Evolutionary conservation across 2,113 vertebrate species (phyloP).

Genomic region (Lepus americanus): DNA sequence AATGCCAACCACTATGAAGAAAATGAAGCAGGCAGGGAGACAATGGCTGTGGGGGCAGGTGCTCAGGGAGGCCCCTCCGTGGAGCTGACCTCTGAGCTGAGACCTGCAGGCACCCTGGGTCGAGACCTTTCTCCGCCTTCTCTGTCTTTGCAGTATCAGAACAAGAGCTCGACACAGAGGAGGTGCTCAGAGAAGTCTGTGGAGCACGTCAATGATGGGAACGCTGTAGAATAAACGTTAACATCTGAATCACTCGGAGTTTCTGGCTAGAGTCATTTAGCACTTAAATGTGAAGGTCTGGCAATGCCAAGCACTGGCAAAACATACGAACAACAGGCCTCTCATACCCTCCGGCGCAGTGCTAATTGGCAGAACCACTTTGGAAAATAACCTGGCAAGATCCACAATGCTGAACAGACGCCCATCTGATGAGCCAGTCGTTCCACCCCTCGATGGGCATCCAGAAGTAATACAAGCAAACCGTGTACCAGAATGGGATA

Average conservation of each 20-base stretch:
- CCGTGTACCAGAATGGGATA: neutral
- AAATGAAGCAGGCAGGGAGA: neutral
- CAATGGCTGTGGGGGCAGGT: neutral
- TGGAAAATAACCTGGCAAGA: neutral
- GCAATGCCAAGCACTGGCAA: neutral
- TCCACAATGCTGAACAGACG: neutral
- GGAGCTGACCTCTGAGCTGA: neutral
- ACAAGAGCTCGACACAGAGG: neutral
- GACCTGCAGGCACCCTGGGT: neutral
- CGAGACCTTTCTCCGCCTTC: neutral
- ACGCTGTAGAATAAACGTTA: neutral
- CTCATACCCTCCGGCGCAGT: neutral
- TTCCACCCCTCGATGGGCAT: neutral
- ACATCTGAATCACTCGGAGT: neutral
- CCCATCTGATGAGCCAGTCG: neutral
- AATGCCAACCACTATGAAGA: neutral
- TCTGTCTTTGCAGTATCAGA: neutral
- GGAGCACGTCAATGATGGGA: neutral
- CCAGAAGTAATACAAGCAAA: neutral
- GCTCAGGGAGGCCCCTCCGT: neutral
- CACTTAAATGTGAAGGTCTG: neutral
- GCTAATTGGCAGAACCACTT: neutral
- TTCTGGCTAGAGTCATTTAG: constrained; percentile 21
- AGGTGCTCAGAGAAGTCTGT: neutral
- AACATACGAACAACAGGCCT: neutral